phyloP scores from a whole-genome alignment of 2,888 invertebrate genomes.

The Epirrita christyi region DNA sequence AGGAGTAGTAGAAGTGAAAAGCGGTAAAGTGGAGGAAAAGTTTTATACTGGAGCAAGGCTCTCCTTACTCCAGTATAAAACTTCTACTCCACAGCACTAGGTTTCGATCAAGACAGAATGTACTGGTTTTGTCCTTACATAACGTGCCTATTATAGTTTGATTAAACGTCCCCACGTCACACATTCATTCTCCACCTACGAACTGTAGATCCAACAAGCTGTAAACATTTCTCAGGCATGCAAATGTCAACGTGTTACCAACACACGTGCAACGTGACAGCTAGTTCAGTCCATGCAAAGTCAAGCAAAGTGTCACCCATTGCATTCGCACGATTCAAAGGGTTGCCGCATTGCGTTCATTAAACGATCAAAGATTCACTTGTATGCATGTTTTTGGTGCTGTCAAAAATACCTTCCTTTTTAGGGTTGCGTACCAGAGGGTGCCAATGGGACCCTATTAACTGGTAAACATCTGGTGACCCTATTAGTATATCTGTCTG shows the following conservation, averaged over 20 bases:
- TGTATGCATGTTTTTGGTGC: too few species aligned
- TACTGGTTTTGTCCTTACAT: conserved; percentile 8
- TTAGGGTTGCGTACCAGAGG: too few species aligned
- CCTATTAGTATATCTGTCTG: too few species aligned
- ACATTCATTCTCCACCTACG: conserved; percentile 41
- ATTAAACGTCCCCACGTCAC: conserved; percentile 45
- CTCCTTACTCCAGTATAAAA: background rate
- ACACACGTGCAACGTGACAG: conserved; percentile 55
- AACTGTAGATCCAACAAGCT: conserved; percentile 46
- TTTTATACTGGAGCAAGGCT: too few species aligned
- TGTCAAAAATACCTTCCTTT: too few species aligned
- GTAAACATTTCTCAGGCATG: conserved; percentile 71
- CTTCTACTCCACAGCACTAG: background rate
- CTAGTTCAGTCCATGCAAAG: conserved; percentile 12
- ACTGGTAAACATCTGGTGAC: too few species aligned
- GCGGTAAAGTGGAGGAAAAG: too few species aligned
- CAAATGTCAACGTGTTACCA: conserved; percentile 64
- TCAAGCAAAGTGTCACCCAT: background rate
- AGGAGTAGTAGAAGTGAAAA: too few species aligned
- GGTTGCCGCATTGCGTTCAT: too few species aligned
- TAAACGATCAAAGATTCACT: too few species aligned
- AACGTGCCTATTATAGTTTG: conserved; percentile 40
- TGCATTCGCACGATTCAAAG: background rate
- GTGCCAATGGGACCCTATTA: too few species aligned
- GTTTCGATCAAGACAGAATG: conserved; percentile 23